A percentile compares a stretch with the other conserved stretches of the same genome.
phyloP scores from a whole-genome alignment of 2,797 vertebrate species.

The Acomys russatus region DNA sequence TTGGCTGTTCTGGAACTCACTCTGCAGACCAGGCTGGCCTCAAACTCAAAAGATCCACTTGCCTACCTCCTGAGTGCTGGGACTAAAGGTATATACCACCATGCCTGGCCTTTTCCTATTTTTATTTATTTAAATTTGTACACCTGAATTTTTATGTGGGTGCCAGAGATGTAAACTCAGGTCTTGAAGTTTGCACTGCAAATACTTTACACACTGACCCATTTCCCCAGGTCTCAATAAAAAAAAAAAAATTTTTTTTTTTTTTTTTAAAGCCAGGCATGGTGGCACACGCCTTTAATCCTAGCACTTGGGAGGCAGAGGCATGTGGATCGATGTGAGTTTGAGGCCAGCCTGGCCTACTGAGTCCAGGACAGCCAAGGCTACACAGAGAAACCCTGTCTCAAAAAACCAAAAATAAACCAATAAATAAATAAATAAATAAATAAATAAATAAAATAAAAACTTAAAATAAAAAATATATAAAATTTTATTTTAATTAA shows the following conservation, averaged over 20 bases:
- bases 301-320: too few relatives aligned
- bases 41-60: neutral
- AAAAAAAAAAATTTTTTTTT: too few relatives aligned
- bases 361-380: too few relatives aligned
- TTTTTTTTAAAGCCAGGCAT: too few relatives aligned
- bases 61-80: neutral
- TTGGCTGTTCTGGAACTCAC: neutral
- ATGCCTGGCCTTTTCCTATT: neutral
- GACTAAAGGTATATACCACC: neutral
- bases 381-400: too few relatives aligned
- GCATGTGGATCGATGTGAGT: too few relatives aligned
- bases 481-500: neutral
- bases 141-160: neutral
- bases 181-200: neutral
- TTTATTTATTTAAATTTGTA: neutral
- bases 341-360: too few relatives aligned
- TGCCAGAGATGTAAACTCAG: neutral
- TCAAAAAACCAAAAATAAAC: too few relatives aligned
- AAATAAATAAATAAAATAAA: too few relatives aligned
- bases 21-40: neutral
- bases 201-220: neutral
- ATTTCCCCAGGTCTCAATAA: neutral
- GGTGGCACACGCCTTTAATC: too few relatives aligned
- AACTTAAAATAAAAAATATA: too few relatives aligned
- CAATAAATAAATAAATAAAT: too few relatives aligned